These are phyloP conservation scores for Muscicapa adusta DNA, from an alignment of 2,113 vertebrate species.

Conservation along the genomic window DNA sequence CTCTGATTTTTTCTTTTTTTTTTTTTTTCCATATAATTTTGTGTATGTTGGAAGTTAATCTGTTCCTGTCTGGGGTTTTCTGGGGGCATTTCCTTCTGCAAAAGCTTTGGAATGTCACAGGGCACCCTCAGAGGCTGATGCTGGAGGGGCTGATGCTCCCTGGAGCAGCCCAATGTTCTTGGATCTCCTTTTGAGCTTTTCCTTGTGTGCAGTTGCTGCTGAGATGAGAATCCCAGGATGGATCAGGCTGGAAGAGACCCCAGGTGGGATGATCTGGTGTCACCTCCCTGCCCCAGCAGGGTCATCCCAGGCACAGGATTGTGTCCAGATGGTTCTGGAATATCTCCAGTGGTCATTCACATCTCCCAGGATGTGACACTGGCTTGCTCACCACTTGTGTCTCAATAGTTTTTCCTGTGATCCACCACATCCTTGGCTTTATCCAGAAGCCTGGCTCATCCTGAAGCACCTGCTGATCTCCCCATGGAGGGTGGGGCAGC, in stretches of 20 bases:
- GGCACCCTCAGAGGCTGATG: not conserved
- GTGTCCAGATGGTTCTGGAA: not conserved
- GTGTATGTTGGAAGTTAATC: not conserved
- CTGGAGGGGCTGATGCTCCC: not conserved
- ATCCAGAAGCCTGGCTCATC: not conserved
- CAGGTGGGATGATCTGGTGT: no score
- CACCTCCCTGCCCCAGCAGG: not conserved
- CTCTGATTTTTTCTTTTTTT: not conserved
- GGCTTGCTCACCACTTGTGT: rapidly evolving
- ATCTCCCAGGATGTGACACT: not conserved
- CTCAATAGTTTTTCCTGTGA: not conserved
- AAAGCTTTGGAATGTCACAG: not conserved
- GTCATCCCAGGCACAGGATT: not conserved
- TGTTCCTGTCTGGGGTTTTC: not conserved
- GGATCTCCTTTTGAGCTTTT: not conserved
- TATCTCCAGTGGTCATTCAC: not conserved
- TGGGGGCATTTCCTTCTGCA: not conserved
- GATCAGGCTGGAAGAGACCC: not conserved
- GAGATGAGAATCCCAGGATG: not conserved
- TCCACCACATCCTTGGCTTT: not conserved
- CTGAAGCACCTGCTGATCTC: not conserved
- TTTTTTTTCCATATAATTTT: not conserved
- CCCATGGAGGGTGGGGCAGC: not conserved
- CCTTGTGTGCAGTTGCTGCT: not conserved
- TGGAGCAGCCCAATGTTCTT: not conserved